phyloP scores from a whole-genome alignment of 2,113 vertebrate species.

The Furnarius figulus region DNA sequence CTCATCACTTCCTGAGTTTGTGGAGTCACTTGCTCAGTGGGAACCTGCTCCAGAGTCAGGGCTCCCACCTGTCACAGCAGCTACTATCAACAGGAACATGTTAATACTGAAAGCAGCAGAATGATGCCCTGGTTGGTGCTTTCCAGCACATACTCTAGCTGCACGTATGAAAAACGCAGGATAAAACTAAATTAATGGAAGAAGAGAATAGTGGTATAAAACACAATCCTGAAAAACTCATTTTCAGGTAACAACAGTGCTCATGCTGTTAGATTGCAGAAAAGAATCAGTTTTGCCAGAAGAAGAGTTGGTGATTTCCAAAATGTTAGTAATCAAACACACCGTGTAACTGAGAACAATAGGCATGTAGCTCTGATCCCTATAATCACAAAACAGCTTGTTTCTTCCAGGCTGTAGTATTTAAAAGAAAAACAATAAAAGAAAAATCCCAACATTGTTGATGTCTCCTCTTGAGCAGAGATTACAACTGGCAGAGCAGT shows the following conservation, averaged over 20 bases:
- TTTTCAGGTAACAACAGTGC: not conserved
- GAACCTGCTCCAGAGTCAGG: not conserved
- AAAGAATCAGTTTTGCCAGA: not conserved
- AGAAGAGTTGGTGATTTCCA: not conserved
- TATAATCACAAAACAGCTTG: constrained; percentile 5
- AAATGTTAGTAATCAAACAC: constrained; percentile 26
- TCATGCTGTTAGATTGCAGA: constrained; percentile 12
- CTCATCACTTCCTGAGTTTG: not conserved
- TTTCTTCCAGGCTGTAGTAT: not conserved
- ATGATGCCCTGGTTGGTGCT: not conserved
- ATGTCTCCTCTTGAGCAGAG: not conserved
- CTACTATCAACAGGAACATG: not conserved
- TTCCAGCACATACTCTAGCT: not conserved
- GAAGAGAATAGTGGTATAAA: not conserved
- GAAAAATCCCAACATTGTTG: not conserved
- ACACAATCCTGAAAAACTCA: not conserved
- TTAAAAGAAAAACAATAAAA: not conserved
- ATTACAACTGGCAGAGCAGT: not conserved
- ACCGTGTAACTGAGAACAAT: not conserved
- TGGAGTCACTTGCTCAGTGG: not conserved
- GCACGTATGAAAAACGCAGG: not conserved
- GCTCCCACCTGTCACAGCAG: not conserved
- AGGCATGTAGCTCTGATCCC: not conserved
- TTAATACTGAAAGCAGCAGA: not conserved
- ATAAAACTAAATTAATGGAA: not conserved